Percentiles rank a stretch among this genome's conserved stretches.
phyloP scores from a whole-genome alignment of 2,797 vertebrate species.

The Carapus acus region DNA sequence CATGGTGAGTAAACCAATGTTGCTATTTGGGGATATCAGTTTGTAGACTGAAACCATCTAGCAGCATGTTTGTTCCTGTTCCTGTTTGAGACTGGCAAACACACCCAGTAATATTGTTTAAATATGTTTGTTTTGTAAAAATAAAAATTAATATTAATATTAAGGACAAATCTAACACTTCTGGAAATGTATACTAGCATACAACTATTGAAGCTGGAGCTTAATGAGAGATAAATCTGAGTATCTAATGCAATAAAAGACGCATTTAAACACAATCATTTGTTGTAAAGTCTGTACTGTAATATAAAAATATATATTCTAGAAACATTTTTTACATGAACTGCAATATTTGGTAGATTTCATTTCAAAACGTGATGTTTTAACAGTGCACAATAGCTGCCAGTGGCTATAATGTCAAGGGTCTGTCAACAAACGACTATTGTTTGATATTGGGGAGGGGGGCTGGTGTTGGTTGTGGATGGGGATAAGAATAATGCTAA shows the following conservation, averaged over 20 bases:
- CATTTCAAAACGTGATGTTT: slow-evolving; percentile 60
- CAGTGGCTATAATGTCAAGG: slow-evolving; percentile 47
- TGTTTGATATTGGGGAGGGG: slow-evolving; percentile 56
- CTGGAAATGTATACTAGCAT: slow-evolving; percentile 62
- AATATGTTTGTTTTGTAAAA: slow-evolving; percentile 73
- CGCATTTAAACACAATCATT: slow-evolving; percentile 72
- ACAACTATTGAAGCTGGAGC: slow-evolving; percentile 66
- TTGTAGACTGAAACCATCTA: slow-evolving; percentile 42
- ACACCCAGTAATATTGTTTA: slow-evolving; percentile 59
- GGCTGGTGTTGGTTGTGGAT: slow-evolving; percentile 51
- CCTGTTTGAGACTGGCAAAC: slow-evolving; percentile 48
- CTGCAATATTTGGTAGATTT: slow-evolving; percentile 66
- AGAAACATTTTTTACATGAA: slow-evolving; percentile 59
- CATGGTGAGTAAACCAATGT: slow-evolving; percentile 32
- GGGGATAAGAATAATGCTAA: slow-evolving; percentile 57
- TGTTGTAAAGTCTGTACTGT: slow-evolving; percentile 81
- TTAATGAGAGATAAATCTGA: slow-evolving; percentile 64
- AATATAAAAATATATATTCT: slow-evolving; percentile 73
- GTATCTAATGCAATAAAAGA: slow-evolving; percentile 73
- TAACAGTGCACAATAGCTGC: slow-evolving; percentile 57
- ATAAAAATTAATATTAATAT: slow-evolving; percentile 64
- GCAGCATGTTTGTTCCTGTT: slow-evolving; percentile 52
- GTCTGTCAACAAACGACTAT: slow-evolving; percentile 44
- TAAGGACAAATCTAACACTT: slow-evolving; percentile 64
- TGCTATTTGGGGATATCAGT: slow-evolving; percentile 40